Conservation (phyloP, 2,113 vertebrate species). For the Laterallus jamaicensis region DNA sequence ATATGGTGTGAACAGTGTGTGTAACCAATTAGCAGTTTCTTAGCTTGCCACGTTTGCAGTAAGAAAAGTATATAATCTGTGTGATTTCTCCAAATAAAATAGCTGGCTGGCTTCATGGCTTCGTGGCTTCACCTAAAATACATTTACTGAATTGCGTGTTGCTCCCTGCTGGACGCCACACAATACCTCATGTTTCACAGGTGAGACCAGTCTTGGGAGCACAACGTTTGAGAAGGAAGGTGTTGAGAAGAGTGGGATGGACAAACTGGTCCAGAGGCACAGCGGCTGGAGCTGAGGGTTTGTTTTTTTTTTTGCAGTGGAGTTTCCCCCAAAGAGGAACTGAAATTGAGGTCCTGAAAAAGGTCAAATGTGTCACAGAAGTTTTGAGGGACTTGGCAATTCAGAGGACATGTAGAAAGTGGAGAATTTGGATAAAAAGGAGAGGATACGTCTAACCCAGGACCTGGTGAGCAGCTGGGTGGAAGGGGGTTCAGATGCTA, state of each 20-base stretch:
- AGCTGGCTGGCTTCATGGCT: no score
- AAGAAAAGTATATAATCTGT: no score
- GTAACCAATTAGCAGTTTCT: no score
- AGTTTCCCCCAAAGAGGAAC: not conserved
- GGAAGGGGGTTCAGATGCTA: not conserved
- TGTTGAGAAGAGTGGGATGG: not conserved
- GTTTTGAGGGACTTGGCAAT: not conserved
- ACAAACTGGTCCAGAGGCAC: accelerated
- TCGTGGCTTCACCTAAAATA: no score
- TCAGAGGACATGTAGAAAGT: not conserved
- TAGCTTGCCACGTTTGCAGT: no score
- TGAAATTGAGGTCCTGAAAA: not conserved
- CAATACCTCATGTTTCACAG: not conserved
- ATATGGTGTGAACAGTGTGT: no score
- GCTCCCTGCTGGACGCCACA: no score
- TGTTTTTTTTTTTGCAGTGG: not conserved
- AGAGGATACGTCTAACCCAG: not conserved
- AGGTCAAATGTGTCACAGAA: not conserved
- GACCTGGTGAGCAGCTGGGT: not conserved
- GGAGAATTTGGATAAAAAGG: not conserved
- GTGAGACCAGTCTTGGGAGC: not conserved
- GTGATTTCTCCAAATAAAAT: no score
- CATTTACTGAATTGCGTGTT: no score
- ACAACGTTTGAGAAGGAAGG: not conserved
- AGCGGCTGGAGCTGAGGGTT: not conserved